Evolutionary conservation across 2,113 vertebrate genomes (phyloP).

Genomic region (Pristiophorus japonicus): DNA sequence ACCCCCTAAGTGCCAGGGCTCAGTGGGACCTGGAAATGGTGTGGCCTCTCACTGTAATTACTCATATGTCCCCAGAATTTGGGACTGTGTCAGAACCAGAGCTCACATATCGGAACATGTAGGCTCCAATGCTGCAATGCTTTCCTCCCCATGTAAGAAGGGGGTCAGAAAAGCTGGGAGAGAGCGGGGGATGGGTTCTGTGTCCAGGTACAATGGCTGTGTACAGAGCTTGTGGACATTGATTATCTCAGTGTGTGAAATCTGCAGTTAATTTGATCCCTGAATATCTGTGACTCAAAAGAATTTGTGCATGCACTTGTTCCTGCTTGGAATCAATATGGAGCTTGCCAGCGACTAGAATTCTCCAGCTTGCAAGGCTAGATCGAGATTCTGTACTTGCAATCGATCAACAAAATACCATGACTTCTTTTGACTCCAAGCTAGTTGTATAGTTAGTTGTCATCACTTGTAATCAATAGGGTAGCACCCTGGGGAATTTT

Average conservation of each 20-base stretch:
- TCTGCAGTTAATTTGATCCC: conserved; percentile 1
- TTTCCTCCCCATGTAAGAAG: neutral
- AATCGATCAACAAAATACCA: conserved; percentile 29
- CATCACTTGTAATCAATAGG: conserved; percentile 25
- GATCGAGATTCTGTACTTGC: neutral
- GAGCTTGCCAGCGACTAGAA: neutral
- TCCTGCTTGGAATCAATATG: neutral
- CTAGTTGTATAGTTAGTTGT: conserved; percentile 26
- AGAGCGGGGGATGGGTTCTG: neutral
- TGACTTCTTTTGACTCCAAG: conserved; percentile 21
- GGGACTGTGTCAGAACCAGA: too few relatives aligned
- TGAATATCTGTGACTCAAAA: conserved; percentile 2
- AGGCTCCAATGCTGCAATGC: neutral
- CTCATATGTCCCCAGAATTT: too few relatives aligned
- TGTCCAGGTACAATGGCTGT: neutral
- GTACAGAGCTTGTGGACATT: neutral
- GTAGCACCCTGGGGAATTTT: neutral
- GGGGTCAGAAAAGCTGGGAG: neutral
- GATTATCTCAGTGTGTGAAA: neutral
- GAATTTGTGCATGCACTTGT: neutral
- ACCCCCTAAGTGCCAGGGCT: too few relatives aligned
- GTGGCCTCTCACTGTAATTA: too few relatives aligned
- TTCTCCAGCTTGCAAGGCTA: conserved; percentile 4
- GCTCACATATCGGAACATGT: too few relatives aligned
- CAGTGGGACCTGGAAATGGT: too few relatives aligned